Percentiles rank a stretch among this genome's conserved stretches.
These are phyloP conservation scores for Beroe forskalii DNA, from an alignment of 37 sponge, comb jelly and placozoan genomes.

Conservation along the genomic window DNA sequence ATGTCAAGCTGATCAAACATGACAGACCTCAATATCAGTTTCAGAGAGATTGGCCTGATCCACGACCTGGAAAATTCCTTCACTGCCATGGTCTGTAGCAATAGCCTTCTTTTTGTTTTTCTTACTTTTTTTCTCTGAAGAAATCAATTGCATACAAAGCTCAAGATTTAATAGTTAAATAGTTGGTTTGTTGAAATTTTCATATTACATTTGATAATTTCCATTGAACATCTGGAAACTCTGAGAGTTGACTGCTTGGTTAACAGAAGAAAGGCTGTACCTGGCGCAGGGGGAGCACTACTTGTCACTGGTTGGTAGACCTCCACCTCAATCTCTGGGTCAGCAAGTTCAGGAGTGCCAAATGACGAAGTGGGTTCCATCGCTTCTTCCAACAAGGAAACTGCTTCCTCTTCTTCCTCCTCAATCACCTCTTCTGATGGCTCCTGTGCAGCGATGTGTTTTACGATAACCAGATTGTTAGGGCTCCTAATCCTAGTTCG, in stretches of 20 bases:
- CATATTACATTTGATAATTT: too few relatives aligned
- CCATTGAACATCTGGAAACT: too few relatives aligned
- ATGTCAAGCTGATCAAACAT: too few relatives aligned
- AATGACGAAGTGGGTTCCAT: background rate
- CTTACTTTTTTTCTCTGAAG: constrained; percentile 27
- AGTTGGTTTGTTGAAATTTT: too few relatives aligned
- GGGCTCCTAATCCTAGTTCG: too few relatives aligned
- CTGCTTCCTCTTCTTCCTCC: background rate
- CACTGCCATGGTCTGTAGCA: background rate
- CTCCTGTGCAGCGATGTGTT: too few relatives aligned
- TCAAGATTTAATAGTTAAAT: too few relatives aligned
- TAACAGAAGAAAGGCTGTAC: background rate
- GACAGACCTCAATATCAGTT: constrained; percentile 48
- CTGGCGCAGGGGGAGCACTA: background rate
- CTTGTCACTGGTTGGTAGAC: constrained; percentile 2
- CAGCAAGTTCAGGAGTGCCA: background rate
- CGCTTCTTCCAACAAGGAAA: background rate
- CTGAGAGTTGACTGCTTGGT: too few relatives aligned
- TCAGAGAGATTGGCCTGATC: constrained; percentile 38
- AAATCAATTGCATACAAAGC: too few relatives aligned
- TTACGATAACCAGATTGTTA: too few relatives aligned
- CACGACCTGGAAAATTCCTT: constrained; percentile 47
- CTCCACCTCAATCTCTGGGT: background rate
- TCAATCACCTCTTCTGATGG: constrained; percentile 17
- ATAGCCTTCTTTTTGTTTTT: background rate